These are phyloP conservation scores for Theodoxus fluviatilis DNA, from an alignment of 2,888 invertebrate species.

Conservation along the genomic window DNA sequence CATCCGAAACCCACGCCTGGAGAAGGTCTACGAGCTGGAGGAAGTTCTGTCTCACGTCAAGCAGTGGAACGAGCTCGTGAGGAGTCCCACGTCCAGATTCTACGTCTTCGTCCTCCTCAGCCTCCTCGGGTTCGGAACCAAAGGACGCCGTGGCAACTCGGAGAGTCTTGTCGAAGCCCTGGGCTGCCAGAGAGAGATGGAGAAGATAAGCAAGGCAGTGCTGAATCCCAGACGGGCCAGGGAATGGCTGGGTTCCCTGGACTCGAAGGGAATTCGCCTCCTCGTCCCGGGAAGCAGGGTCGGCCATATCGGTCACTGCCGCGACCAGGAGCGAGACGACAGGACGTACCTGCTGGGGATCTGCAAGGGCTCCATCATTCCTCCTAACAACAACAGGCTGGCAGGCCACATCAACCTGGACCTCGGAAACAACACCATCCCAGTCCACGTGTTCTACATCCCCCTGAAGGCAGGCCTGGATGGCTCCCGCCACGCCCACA, in stretches of 20 bases:
- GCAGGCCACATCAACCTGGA: constrained; percentile 29
- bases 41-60: constrained; percentile 37
- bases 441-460: constrained; percentile 28
- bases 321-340: no score
- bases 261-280: no score
- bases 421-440: constrained; percentile 20
- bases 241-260: no score
- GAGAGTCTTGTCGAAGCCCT: no score
- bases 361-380: constrained; percentile 28
- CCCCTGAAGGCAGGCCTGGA: constrained; percentile 20
- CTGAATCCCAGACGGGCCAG: no score
- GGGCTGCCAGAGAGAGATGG: no score
- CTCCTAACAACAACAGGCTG: constrained; percentile 22
- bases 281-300: no score
- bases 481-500: constrained; percentile 24
- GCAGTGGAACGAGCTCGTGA: constrained; percentile 35
- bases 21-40: constrained; percentile 32
- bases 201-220: no score
- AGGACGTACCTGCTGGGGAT: no score
- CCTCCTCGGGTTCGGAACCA: constrained; percentile 39
- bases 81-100: constrained; percentile 36
- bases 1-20: constrained; percentile 34
- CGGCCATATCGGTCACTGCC: no score
- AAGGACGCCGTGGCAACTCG: no score
- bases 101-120: constrained; percentile 40